Conservation (phyloP, 1,140 invertebrate species). For the Argopecten irradians region DNA sequence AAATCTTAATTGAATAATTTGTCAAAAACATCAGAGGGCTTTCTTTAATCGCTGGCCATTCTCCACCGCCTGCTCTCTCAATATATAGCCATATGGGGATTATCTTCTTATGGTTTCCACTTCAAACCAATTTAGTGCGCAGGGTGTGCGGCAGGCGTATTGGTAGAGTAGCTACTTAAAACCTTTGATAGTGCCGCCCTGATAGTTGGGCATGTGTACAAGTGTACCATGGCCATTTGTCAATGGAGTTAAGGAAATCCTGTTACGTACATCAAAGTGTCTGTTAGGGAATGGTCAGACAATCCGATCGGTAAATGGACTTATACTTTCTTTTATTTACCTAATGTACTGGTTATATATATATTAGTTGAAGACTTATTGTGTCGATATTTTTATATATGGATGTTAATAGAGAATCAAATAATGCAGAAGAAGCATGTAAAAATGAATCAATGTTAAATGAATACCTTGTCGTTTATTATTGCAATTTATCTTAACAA, state of each 20-base stretch:
- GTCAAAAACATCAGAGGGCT: slow-evolving; percentile 9
- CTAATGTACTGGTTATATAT: no score
- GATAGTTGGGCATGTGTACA: background rate
- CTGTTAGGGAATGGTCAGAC: background rate
- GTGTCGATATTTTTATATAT: no score
- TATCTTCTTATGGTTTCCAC: background rate
- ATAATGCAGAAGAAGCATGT: no score
- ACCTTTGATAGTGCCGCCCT: slow-evolving; percentile 1
- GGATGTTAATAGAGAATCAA: no score
- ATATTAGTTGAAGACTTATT: no score
- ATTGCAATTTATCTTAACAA: no score
- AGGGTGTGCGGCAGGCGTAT: background rate
- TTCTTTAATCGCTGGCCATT: slow-evolving; percentile 21
- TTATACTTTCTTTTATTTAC: background rate
- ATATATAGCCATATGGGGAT: slow-evolving; percentile 14
- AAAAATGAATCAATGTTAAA: no score
- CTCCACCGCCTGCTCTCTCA: background rate
- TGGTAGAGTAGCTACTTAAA: background rate
- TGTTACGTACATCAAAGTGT: background rate
- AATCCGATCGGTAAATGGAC: background rate
- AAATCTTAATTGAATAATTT: slow-evolving; percentile 24
- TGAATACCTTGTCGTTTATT: no score
- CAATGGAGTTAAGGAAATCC: slow-evolving; percentile 16
- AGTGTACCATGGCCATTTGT: background rate
- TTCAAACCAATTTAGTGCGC: slow-evolving; percentile 1